Evolutionary conservation across 2,888 invertebrate genomes (phyloP).

Genomic region (Drosophila percnosoma): DNA sequence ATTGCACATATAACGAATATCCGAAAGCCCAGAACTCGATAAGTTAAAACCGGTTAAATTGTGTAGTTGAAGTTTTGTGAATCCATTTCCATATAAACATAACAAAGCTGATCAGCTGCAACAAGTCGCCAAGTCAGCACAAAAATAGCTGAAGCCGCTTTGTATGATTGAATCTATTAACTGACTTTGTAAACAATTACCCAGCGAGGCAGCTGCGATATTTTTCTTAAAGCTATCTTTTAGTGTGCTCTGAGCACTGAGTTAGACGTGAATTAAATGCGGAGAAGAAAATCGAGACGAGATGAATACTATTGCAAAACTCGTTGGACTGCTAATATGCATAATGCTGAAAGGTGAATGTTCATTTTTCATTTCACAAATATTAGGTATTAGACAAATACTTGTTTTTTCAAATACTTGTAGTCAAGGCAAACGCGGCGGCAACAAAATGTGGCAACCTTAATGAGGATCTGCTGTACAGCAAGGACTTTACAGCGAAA

Average conservation of each 20-base stretch:
- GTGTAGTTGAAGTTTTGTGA: background rate
- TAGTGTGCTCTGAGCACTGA: conserved; percentile 35
- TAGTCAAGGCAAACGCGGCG: conserved; percentile 1
- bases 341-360: conserved; percentile 40
- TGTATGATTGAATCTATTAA: background rate
- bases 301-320: conserved; percentile 41
- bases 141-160: background rate
- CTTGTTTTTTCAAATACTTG: background rate
- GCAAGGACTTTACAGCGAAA: conserved; percentile 13
- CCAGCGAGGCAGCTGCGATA: background rate
- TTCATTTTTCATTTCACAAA: background rate
- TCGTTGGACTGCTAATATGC: conserved; percentile 36
- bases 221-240: conserved; percentile 1
- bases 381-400: background rate
- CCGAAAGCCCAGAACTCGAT: background rate
- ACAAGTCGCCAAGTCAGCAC: background rate
- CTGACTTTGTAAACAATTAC: background rate
- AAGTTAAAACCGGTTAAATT: background rate
- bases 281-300: conserved; percentile 11
- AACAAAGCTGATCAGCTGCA: background rate
- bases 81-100: background rate
- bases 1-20: background rate
- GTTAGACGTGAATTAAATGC: conserved; percentile 18
- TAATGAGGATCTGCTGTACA: conserved; percentile 52
- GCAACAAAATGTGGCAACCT: conserved; percentile 41